A percentile compares a stretch with the other conserved stretches of the same genome.
phyloP scores from a whole-genome alignment of 2,797 vertebrate genomes.

The Anniella stebbinsi region DNA sequence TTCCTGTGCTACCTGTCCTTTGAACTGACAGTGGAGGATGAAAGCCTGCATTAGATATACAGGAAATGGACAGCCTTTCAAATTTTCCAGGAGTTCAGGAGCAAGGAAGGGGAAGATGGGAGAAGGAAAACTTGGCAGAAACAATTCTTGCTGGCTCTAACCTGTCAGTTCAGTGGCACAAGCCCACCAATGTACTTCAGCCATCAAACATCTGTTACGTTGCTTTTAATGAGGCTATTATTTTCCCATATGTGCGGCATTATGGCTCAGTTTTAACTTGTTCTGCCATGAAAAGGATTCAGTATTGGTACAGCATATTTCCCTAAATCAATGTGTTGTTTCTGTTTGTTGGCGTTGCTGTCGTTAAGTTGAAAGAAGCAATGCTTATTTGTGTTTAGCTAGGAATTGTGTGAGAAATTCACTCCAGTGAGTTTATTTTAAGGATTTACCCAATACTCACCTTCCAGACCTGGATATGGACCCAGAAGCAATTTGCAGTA shows the following conservation, averaged over 20 bases:
- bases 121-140: constrained; percentile 38
- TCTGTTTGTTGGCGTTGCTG: background rate
- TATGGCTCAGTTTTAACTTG: constrained; percentile 67
- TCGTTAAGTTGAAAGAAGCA: background rate
- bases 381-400: background rate
- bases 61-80: constrained; percentile 50
- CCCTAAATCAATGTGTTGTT: background rate
- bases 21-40: constrained; percentile 5
- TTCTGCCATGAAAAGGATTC: constrained; percentile 45
- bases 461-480: no score
- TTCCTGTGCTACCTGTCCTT: fast-evolving
- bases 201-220: constrained; percentile 63
- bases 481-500: no score
- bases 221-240: constrained; percentile 74
- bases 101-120: constrained; percentile 1
- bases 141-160: constrained; percentile 39
- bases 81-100: constrained; percentile 44
- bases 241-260: constrained; percentile 71
- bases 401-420: no score
- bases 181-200: constrained; percentile 66
- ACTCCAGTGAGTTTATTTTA: no score
- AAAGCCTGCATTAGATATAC: constrained; percentile 15
- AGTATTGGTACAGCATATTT: background rate
- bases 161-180: constrained; percentile 53
- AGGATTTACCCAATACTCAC: no score